Evolutionary conservation across 2,888 invertebrate genomes (phyloP).

Genomic region (Drosophila merina): DNA sequence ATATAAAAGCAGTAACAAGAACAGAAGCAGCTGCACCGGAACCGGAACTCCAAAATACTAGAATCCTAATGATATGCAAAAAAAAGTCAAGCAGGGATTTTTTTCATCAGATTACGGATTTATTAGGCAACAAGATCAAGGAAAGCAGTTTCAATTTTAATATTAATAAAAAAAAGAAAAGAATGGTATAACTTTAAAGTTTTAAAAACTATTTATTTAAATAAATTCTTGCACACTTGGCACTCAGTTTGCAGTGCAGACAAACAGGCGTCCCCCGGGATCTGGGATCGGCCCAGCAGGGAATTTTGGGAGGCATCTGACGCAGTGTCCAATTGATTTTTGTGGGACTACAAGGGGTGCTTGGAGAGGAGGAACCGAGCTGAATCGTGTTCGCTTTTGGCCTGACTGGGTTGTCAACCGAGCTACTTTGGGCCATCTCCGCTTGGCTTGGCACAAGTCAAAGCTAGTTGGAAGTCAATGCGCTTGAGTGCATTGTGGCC

Average conservation of each 20-base stretch:
- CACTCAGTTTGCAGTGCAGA: constrained; percentile 10
- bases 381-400: constrained; percentile 7
- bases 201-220: neutral
- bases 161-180: no score
- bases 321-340: constrained; percentile 50
- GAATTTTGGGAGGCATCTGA: constrained; percentile 32
- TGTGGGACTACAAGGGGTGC: constrained; percentile 14
- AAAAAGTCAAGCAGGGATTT: no score
- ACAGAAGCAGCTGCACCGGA: constrained; percentile 27
- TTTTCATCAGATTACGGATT: no score
- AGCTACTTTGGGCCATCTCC: constrained; percentile 43
- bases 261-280: constrained; percentile 27
- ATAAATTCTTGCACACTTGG: neutral
- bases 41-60: constrained; percentile 36
- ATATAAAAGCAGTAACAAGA: constrained; percentile 8
- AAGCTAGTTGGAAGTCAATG: constrained; percentile 46
- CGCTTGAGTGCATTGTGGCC: constrained; percentile 47
- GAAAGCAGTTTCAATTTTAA: no score
- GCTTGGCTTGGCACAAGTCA: constrained; percentile 48
- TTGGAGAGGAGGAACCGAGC: neutral
- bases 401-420: constrained; percentile 33
- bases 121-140: no score
- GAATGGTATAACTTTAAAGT: no score
- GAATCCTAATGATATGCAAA: no score
- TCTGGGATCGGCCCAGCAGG: constrained; percentile 11